These are phyloP conservation scores for Chironomus tentans DNA, from an alignment of 2,888 invertebrate species.

Conservation along the genomic window DNA sequence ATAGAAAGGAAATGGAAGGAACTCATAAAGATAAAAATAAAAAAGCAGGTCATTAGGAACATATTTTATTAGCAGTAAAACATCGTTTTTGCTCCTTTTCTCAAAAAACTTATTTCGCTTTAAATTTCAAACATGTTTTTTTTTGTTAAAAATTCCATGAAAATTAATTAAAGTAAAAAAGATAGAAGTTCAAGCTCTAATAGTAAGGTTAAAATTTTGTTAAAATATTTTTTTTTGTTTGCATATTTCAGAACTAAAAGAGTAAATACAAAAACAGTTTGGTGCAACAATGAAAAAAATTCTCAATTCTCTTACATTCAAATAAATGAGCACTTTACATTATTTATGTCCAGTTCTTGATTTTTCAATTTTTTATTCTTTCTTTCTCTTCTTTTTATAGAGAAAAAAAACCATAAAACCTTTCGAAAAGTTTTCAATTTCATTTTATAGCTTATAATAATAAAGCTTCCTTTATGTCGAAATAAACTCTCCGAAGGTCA, in stretches of 20 bases:
- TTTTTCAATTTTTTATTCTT: not conserved
- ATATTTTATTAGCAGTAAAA: too few species aligned
- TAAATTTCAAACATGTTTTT: too few species aligned
- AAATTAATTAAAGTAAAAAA: not conserved
- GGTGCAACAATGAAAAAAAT: not conserved
- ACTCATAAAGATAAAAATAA: too few species aligned
- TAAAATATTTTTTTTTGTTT: not conserved
- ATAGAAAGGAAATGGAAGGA: too few species aligned
- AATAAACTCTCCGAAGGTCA: not conserved
- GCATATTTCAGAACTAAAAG: not conserved
- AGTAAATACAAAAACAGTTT: not conserved
- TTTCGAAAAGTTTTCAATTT: too few species aligned
- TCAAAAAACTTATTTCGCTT: too few species aligned
- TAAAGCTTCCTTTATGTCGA: too few species aligned
- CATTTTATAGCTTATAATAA: too few species aligned
- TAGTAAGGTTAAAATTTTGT: conserved; percentile 9
- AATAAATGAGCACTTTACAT: not conserved
- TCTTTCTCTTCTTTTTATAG: not conserved
- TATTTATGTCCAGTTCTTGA: not conserved
- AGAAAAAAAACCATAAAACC: not conserved
- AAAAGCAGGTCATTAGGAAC: too few species aligned
- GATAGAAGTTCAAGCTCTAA: not conserved
- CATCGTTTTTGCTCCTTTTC: too few species aligned
- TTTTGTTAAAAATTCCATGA: not conserved
- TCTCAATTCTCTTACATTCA: not conserved